Evolutionary conservation across 2,113 vertebrate genomes (phyloP).

Genomic region (Pseudonaja textilis): DNA sequence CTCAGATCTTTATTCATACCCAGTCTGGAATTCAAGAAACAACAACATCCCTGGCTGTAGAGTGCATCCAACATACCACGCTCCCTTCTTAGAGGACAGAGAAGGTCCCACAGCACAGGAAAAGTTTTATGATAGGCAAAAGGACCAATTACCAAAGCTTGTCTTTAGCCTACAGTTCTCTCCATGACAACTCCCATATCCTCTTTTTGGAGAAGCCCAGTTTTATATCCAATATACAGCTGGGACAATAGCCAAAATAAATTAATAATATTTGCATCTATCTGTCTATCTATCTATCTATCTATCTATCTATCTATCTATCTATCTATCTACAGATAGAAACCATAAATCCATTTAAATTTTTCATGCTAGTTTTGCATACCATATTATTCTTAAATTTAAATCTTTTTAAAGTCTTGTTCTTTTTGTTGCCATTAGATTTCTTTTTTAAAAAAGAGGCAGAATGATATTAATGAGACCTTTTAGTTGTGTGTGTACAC

Average conservation of each 20-base stretch:
- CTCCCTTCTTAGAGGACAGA: slow-evolving; percentile 47
- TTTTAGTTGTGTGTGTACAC: not conserved
- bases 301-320: no score
- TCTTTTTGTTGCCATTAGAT: not conserved
- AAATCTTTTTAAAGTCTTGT: not conserved
- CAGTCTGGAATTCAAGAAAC: slow-evolving; percentile 32
- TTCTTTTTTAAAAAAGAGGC: not conserved
- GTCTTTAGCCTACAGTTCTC: not conserved
- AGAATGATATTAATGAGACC: not conserved
- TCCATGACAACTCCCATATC: not conserved
- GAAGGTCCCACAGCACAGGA: slow-evolving; percentile 69
- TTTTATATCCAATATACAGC: not conserved
- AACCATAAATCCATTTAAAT: not conserved
- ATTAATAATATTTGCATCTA: not conserved
- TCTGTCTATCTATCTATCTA: no score
- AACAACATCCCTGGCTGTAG: slow-evolving; percentile 55
- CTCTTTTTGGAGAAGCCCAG: not conserved
- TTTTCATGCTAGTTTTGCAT: not conserved
- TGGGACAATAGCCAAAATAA: not conserved
- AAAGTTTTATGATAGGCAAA: slow-evolving; percentile 46
- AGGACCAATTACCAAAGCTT: not conserved
- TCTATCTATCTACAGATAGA: not conserved
- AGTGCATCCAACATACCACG: slow-evolving; percentile 71
- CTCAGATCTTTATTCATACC: not conserved
- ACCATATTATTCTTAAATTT: not conserved